Evolutionary conservation across 2,797 vertebrate species (phyloP), one percentile per base, ranked within the genome.

Genomic region (Pangasius krempfi): DNA sequence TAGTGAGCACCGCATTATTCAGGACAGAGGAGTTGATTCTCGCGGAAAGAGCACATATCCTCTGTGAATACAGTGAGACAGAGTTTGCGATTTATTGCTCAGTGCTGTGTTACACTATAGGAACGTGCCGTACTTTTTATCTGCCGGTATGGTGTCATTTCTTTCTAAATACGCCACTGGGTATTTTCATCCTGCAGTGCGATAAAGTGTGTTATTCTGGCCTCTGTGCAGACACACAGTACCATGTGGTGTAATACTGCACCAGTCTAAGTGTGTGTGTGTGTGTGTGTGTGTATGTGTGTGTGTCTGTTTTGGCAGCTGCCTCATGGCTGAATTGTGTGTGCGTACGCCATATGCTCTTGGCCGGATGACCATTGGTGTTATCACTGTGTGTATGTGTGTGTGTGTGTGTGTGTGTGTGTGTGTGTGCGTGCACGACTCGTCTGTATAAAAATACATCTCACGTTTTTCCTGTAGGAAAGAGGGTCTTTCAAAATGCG

Each of bases 401-500:
- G 22, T 88, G 66, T 76, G 37, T 62, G 5, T 83, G 58, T 64
- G 80, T 83, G 58, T 82, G 81, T 83, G 58, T 83, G 58, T 62
- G 33, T 78, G 54, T 58, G 58, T 72, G 72, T 81, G 20, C 40
- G 9, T 6, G 79, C 3, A 1, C 0, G 33, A 37, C 60, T 47
- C 13, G 16, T 70, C 33, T 62, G 3, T 82, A 13, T 9, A 50
- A 56, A 88, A 78, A 66, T 62, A 33, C 70, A 54, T 14, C 60
- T 44, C 18, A 20, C 88, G 18, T 27, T 86, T 89, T 27, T 91
- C 58, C 93, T 72, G 64, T 92, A 99, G 98, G 95, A 98, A 98
- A 95, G 96, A 98, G 92, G 94, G 94, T n/a, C 94, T 99, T 94
- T 97, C 98, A 89, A 98, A 97, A 93, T 99, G 99, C 91, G 98